A percentile compares a stretch with the other conserved stretches of the same genome.
Conservation (phyloP, 2,888 invertebrate species). For the Ormyrus labotus region DNA sequence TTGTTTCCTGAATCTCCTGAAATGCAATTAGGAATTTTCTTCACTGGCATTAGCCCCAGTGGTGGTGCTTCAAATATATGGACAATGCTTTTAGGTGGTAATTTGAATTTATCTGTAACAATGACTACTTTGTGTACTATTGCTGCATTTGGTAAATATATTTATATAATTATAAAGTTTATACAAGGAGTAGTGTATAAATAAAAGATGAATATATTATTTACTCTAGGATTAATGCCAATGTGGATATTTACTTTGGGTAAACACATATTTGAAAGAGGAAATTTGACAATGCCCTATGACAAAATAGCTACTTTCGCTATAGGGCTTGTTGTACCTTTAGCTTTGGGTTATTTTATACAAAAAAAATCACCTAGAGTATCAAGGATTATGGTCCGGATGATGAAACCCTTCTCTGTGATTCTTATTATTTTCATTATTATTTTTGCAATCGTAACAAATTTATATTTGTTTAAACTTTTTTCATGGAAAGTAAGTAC, state of each 20-base stretch:
- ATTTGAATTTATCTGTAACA: conserved; percentile 93
- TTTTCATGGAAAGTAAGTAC: conserved; percentile 89
- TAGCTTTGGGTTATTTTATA: conserved; percentile 82
- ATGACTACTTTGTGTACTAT: conserved; percentile 96
- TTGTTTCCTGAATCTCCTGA: conserved; percentile 83
- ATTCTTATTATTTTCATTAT: conserved; percentile 89
- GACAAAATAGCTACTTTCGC: conserved; percentile 85
- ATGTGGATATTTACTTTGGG: conserved; percentile 94
- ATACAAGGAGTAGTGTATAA: not conserved
- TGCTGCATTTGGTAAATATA: conserved; percentile 85
- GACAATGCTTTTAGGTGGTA: conserved; percentile 93
- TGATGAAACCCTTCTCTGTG: conserved; percentile 90
- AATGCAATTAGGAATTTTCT: conserved; percentile 91
- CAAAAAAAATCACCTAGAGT: conserved; percentile 83
- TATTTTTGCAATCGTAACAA: conserved; percentile 91
- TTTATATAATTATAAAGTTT: conserved; percentile 12
- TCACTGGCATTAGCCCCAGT: conserved; percentile 93
- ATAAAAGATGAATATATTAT: conserved; percentile 3
- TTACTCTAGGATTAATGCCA: conserved; percentile 86
- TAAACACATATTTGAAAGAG: conserved; percentile 83
- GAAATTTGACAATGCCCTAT: conserved; percentile 87
- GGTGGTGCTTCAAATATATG: conserved; percentile 98
- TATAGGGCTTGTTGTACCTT: conserved; percentile 85
- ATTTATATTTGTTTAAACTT: conserved; percentile 90
- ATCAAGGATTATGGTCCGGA: conserved; percentile 84